These are phyloP conservation scores for Empidonax traillii DNA, from an alignment of 2,113 vertebrate genomes.

Conservation along the genomic window DNA sequence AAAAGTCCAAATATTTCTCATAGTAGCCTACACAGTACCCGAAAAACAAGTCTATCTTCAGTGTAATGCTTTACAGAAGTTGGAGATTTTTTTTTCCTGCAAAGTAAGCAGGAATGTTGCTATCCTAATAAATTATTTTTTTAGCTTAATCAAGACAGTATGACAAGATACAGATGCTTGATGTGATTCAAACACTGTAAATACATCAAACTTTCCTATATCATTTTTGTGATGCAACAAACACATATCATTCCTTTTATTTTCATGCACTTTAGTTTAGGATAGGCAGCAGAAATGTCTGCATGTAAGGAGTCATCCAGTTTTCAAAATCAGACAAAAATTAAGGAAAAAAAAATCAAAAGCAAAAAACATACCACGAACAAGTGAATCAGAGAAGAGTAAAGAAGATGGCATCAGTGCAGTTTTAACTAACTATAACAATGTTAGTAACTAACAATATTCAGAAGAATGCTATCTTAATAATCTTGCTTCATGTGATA, in stretches of 20 bases:
- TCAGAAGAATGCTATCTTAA: not conserved
- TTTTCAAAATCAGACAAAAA: not conserved
- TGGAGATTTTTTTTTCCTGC: not conserved
- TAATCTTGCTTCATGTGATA: not conserved
- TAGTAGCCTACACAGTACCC: fast-evolving
- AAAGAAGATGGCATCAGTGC: not conserved
- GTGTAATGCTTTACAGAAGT: not conserved
- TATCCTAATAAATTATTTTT: not conserved
- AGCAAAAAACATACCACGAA: not conserved
- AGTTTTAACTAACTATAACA: not conserved
- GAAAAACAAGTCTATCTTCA: not conserved
- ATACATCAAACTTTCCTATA: not conserved
- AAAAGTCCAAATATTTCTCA: not conserved
- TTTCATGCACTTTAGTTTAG: not conserved
- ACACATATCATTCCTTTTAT: not conserved
- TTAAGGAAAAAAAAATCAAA: not conserved
- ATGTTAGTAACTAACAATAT: not conserved
- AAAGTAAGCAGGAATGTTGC: not conserved
- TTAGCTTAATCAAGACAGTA: not conserved
- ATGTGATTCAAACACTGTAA: not conserved
- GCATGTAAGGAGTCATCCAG: not conserved
- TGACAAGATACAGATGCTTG: not conserved
- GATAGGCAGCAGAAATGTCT: not conserved
- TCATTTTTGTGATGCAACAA: not conserved
- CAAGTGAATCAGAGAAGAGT: not conserved